Evolutionary conservation across 2,113 vertebrate genomes (phyloP), one percentile per base, ranked within the genome.

Genomic region (Piaya cayana): DNA sequence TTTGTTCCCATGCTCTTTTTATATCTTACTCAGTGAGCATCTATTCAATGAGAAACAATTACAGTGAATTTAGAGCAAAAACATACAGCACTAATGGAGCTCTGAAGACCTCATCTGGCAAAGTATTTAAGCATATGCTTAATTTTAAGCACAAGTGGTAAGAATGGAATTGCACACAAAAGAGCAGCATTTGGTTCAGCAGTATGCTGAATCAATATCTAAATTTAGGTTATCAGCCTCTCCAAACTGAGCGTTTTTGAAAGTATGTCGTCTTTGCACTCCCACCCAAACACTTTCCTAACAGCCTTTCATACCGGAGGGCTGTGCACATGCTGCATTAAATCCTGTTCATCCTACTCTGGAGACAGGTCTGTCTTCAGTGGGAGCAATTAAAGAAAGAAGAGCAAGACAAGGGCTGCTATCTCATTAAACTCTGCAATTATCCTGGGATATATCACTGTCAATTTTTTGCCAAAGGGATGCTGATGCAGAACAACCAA

Each of bases 1-100:
- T 96, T 96, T 97, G 93, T 96, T 96, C 92, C 88, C 95, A 88
- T 96, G 92, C 72, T 96, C 92, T 93, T 94, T 94, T 94, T 93
- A 86, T 94, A 95, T 96, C 93, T 86, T 88, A 84, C 62, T 93
- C 86, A 97, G 88, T 78, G 76, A 97, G 72, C 80, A 94, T 93
- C 93, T 93, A 96, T 96, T 97, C 86, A 95, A 58, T 84, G 82
- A 82, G 69, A 75, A 96, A 96, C 94, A 96, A 97, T 95, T 95
- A 93, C 94, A 93, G 72, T 78, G 90, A 96, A 95, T 96, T 96
- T 93, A 96, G 90, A 96, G 93, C 69, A 94, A 94, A 96, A 97
- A 86, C 91, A 68, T 97, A 96, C 76, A 96, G 94, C 1, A 4
- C 65, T 92, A 96, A 83, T 94, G 80, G 92, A 94, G 43, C 86